Evolutionary conservation across 2,113 vertebrate species (phyloP).

Genomic region (Menidia beryllina): DNA sequence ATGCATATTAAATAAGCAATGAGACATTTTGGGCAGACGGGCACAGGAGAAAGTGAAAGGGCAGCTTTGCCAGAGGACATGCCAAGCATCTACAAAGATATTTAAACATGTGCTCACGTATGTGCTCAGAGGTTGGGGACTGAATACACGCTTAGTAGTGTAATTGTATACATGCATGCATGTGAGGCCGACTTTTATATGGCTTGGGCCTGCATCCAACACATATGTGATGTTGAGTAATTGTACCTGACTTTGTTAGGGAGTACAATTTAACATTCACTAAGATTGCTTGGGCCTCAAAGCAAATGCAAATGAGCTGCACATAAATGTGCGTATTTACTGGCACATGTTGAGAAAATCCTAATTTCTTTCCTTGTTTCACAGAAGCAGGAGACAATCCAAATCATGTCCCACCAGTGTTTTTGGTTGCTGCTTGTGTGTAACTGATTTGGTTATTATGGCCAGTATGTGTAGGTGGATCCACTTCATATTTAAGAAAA

Average conservation of each 20-base stretch:
- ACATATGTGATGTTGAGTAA: background rate
- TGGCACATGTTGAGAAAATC: background rate
- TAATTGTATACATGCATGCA: background rate
- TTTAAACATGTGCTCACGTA: slow-evolving; percentile 8
- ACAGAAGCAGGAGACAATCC: background rate
- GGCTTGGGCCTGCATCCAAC: background rate
- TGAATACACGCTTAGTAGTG: background rate
- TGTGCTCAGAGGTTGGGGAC: background rate
- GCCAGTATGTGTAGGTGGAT: slow-evolving; percentile 21
- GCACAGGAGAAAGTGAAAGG: slow-evolving; percentile 57
- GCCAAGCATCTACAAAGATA: slow-evolving; percentile 38
- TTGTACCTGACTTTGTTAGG: slow-evolving; percentile 1
- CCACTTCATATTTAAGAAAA: background rate
- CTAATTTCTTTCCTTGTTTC: too few species aligned
- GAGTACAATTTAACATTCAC: background rate
- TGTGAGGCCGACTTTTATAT: background rate
- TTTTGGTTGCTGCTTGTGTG: slow-evolving; percentile 4
- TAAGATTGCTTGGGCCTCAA: background rate
- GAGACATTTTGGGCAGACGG: slow-evolving; percentile 68
- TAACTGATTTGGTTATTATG: slow-evolving; percentile 1
- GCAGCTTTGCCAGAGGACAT: slow-evolving; percentile 42
- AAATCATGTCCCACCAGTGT: slow-evolving; percentile 11
- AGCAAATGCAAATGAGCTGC: too few species aligned
- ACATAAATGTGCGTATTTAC: too few species aligned
- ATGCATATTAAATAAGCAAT: slow-evolving; percentile 69